Base-by-base conservation (phyloP, 2,797 vertebrate species). In the Platyrinchus mystaceus region DNA sequence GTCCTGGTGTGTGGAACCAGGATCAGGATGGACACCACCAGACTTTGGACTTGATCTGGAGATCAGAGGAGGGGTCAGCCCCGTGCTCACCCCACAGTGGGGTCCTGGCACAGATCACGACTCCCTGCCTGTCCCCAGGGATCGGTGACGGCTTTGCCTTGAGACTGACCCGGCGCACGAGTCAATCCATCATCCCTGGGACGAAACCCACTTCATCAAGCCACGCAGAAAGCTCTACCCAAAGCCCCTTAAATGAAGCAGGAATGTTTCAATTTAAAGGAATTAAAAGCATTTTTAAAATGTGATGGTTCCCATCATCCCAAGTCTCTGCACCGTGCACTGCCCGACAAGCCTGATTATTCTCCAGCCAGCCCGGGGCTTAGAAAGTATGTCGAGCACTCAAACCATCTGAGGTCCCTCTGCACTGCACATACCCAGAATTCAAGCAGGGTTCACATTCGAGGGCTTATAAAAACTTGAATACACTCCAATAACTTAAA, bases 401-500 rank as follows among this genome's bases (percentile, higher is more conserved):
- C 95, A 87, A 94, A 96, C 91, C n/a, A 96, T 96, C 95, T 97
- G 80, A 93, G 95, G 94, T 95, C 91, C 92, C 89, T 74, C 94
- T 95, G 93, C 95, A 95, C 47, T 87, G 81, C 46, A 73, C 93
- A 95, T 94, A 95, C 92, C 81, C 84, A 92, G 88, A 95, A 86
- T 96, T 88, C 0, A 15, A 95, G 94, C 89, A 96, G 77, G 87
- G 95, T 96, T 96, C 91, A 94, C 94, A 92, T 96, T 97, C 0
- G 14, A 96, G 90, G 67, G 93, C 95, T 96, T 97, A 95, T 93
- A 95, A 97, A 97, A 97, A 97, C 91, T 97, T 97, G 97, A 97
- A 94, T 88, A 68, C 28, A 46, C 93, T 97, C 97, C 97, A 97
- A 87, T 95, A 94, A 91, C 93, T 97, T 97, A 97, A 97, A 97